Conservation (phyloP, 2,113 vertebrate genomes). For the Xenopus borealis region DNA sequence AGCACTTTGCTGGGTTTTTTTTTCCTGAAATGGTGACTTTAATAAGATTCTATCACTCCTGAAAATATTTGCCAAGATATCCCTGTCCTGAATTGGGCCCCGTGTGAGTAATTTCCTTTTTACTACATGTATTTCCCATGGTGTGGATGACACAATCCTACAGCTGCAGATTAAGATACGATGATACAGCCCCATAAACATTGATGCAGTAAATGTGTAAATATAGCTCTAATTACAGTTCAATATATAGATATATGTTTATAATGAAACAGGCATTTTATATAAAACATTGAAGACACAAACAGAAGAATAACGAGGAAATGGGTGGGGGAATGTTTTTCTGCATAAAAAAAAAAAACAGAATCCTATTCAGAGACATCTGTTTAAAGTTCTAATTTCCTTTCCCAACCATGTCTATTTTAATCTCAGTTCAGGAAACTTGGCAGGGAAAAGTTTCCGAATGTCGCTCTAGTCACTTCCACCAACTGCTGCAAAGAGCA, state of each 20-base stretch:
- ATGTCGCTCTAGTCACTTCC: constrained; percentile 64
- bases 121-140: too few species aligned
- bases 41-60: too few species aligned
- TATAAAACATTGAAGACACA: not conserved
- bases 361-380: constrained; percentile 59
- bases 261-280: constrained; percentile 17
- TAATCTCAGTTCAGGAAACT: constrained; percentile 67
- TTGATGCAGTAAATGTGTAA: too few species aligned
- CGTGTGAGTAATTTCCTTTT: too few species aligned
- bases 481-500: constrained; percentile 55
- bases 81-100: too few species aligned
- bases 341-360: constrained; percentile 46
- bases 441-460: constrained; percentile 68
- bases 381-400: constrained; percentile 61
- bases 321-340: constrained; percentile 58
- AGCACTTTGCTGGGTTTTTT: too few species aligned
- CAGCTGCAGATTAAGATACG: too few species aligned
- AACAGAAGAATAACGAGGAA: constrained; percentile 53
- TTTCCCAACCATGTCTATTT: constrained; percentile 72
- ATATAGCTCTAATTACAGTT: not conserved
- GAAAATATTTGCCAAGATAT: too few species aligned
- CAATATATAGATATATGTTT: constrained; percentile 16
- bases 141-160: too few species aligned
- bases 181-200: too few species aligned
- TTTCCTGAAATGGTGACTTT: too few species aligned